Evolutionary conservation across 2,113 vertebrate genomes (phyloP), one percentile per base, ranked within the genome.

Genomic region (Takifugu bimaculatus): DNA sequence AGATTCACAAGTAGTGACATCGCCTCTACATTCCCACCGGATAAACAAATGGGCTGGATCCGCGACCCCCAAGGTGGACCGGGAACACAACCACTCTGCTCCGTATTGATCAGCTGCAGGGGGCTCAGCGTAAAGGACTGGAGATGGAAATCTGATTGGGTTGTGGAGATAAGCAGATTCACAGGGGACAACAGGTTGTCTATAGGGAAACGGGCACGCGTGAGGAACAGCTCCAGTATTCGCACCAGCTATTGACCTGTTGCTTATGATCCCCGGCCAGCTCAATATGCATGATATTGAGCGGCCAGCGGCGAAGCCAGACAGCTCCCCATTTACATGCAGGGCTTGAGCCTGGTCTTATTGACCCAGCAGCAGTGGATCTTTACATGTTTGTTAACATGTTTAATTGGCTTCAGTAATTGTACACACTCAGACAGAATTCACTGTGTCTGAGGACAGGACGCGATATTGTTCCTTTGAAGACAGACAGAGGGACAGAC

Each of bases 361-460:
- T 90, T 85, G 90, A 92, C 85, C 82, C 54, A 50, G 65, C 65
- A 60, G 82, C 77, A 87, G 84, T 89, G 84, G 85, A 91, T 90
- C 85, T 89, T 87, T 88, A 82, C 88, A 86, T 88, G 86, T 90
- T 90, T 91, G 84, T 87, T 90, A 88, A 83, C 86, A 89, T 83
- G 75, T 90, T 90, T 89, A 89, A 90, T 90, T 89, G 81, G 83
- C 79, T 86, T 89, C 84, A 85, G 71, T 84, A 78, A 45, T 65
- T 76, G 78, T 86, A 57, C 74, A 85, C 73, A 75, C 79, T 83
- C 80, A 85, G 20, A 20, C 20, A 20, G 20, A 20, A 20, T 20
- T 20, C 20, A 20, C 20, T 20, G 20, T 20, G 20, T 20, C 20
- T 20, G 20, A 20, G 20, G 20, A 20, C 20, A 20, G 20, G 20